These are phyloP conservation scores for Rhogogaster chlorosoma DNA, from an alignment of 2,888 invertebrate species.

Conservation along the genomic window DNA sequence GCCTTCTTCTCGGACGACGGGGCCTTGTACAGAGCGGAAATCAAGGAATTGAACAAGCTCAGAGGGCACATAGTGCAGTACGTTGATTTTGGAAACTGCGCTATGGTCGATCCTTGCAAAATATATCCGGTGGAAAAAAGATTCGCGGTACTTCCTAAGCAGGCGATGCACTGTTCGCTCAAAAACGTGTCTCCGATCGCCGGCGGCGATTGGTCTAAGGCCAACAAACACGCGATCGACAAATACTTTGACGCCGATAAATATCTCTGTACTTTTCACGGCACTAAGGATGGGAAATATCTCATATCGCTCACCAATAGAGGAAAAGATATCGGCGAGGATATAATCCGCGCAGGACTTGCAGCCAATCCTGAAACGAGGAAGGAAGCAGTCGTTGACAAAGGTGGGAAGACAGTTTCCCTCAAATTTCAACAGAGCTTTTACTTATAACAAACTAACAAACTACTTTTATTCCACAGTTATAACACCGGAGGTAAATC, in stretches of 20 bases:
- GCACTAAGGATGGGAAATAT: conserved; percentile 78
- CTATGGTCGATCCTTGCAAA: conserved; percentile 82
- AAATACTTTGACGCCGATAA: conserved; percentile 83
- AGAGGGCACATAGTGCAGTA: conserved; percentile 85
- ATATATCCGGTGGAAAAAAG: conserved; percentile 86
- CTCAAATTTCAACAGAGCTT: neutral
- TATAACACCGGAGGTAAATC: neutral
- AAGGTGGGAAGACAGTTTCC: neutral
- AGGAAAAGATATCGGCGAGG: conserved; percentile 78
- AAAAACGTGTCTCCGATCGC: conserved; percentile 80
- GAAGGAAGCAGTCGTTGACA: neutral
- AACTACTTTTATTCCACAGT: neutral
- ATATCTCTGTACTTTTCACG: conserved; percentile 82
- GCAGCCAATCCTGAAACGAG: conserved; percentile 69
- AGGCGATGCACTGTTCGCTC: conserved; percentile 86
- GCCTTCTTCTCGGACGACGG: conserved; percentile 87
- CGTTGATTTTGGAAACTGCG: conserved; percentile 88
- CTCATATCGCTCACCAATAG: conserved; percentile 79
- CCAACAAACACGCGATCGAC: conserved; percentile 78
- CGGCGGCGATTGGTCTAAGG: conserved; percentile 81
- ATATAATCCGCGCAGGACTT: conserved; percentile 79
- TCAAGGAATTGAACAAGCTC: conserved; percentile 81
- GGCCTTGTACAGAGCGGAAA: conserved; percentile 85
- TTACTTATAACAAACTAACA: neutral
- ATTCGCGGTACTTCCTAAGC: conserved; percentile 84